Percentiles rank a stretch among this genome's conserved stretches.
Conservation (phyloP, 2,797 vertebrate genomes). For the Acanthurus tractus region DNA sequence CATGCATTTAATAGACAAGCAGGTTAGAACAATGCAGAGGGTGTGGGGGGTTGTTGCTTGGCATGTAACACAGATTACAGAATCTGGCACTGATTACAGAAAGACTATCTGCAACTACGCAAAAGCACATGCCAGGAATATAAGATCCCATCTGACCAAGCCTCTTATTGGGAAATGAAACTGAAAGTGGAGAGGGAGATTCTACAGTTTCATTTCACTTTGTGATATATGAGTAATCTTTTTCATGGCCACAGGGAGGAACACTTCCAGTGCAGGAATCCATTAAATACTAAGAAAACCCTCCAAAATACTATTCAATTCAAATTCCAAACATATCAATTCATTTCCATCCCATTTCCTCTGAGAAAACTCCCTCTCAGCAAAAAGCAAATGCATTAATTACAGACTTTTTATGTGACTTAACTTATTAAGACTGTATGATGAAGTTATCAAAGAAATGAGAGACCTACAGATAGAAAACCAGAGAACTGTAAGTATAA, state of each 20-base stretch:
- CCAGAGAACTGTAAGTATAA: neutral
- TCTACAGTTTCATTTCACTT: slow-evolving; percentile 25
- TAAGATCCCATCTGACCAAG: neutral
- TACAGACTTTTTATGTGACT: neutral
- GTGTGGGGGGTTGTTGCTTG: too few species aligned
- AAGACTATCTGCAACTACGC: neutral
- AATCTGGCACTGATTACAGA: neutral
- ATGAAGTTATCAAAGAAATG: neutral
- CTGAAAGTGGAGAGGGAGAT: neutral
- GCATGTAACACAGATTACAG: too few species aligned
- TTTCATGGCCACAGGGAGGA: neutral
- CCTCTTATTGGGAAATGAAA: slow-evolving; percentile 50
- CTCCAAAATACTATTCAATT: too few species aligned
- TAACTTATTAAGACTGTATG: neutral
- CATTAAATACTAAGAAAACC: neutral
- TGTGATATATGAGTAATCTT: neutral
- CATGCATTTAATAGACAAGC: too few species aligned
- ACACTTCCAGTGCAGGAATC: too few species aligned
- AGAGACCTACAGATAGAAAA: too few species aligned
- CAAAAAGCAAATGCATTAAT: neutral
- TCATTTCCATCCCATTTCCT: too few species aligned
- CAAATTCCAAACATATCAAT: too few species aligned
- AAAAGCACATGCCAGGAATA: neutral
- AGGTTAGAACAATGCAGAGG: too few species aligned
- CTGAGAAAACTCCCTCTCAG: neutral